Base-by-base conservation (phyloP, 2,113 vertebrate genomes). In the Ibidorhyncha struthersii region DNA sequence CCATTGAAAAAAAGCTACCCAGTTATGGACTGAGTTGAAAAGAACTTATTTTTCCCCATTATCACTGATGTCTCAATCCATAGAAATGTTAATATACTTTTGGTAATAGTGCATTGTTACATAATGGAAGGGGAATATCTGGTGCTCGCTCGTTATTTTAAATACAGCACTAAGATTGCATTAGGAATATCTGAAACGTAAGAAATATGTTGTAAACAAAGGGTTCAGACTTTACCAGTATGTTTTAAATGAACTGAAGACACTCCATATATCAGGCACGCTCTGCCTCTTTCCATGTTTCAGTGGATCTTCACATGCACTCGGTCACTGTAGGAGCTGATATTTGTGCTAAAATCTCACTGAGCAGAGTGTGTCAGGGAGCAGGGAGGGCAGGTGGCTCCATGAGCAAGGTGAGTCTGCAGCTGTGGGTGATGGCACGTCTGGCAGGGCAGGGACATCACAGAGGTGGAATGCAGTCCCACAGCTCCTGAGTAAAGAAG, bases 381-480 rank as follows among this genome's bases (percentile, higher is more conserved):
- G 26, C 26, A 27, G 26, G 3, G 16, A 73, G 30, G 5, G 10
- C 43, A 72, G 3, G 43, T 4, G 17, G 9, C 6, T 45, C 20
- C 49, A 3, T 25, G 34, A 43, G 40, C 13, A 13, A 87, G 13
- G 13, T 20, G 58, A 55, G 10, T 3, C 2, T 2, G 14, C 7
- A 66, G 18, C 56, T 43, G 26, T 2, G 4, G 7, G 11, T 38
- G 19, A 25, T 29, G 40, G n/a, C 17, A 40, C 0, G 0, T 9
- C 34, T 21, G 26, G 26, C 19, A 77, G 36, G 26, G 30, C 27
- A 50, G 20, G 41, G 32, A 38, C 10, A 26, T 52, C 34, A 41
- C 0, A 0, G 30, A 55, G 22, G 17, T 21, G 22, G 25, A 17
- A 29, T 1, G 0, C 1, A 1, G 4, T 50, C n/a, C 56, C 25